Base-by-base conservation (phyloP, 2,888 invertebrate genomes). In the Zeuzera pyrina region DNA sequence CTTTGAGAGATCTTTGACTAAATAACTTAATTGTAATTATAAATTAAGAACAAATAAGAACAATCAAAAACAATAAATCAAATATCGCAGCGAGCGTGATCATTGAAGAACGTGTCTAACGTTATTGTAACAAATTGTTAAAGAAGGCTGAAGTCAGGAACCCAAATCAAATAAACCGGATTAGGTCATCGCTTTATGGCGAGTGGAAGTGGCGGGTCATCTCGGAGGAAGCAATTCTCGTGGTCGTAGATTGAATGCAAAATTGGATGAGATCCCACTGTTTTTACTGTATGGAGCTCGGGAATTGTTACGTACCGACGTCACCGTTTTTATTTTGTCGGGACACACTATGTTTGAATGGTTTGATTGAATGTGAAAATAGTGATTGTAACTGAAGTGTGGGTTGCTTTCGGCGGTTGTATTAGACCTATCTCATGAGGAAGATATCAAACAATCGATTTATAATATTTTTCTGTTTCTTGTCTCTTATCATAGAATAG, bases 211-310 rank as follows among this genome's bases (percentile, higher is more conserved):
- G 76, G 69, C 72, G 77, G 79, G 79, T 76, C 78, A 81, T 81
- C 79, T 79, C 68, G 57, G 59, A 71, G 70, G 74, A 68, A 76
- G 76, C 78, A 65, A 79, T 81, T 77, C 77, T 67, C 69, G 72
- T 59, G 77, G 72, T 74, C 77, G 78, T 76, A 79, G 78, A 79
- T 79, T 81, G 78, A 78, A 81, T 81, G 79, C 78, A 79, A 78
- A 81, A 81, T 81, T 81, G 79, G 81, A 81, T 74, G 79, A 78
- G 74, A 70, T 69, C 72, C 69, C 61, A 69, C 67, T 70, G 73
- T 74, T 77, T 77, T 76, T 76, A 76, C 70, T 73, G 68, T 76
- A 67, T 69, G 67, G 66, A 63, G 62, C 66, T 55, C 53, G 57
- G 55, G 56, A 46, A 65, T 70, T 58, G 71, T 65, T 67, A 66